Evolutionary conservation across 2,113 vertebrate genomes (phyloP).

Genomic region (Clinocottus analis): DNA sequence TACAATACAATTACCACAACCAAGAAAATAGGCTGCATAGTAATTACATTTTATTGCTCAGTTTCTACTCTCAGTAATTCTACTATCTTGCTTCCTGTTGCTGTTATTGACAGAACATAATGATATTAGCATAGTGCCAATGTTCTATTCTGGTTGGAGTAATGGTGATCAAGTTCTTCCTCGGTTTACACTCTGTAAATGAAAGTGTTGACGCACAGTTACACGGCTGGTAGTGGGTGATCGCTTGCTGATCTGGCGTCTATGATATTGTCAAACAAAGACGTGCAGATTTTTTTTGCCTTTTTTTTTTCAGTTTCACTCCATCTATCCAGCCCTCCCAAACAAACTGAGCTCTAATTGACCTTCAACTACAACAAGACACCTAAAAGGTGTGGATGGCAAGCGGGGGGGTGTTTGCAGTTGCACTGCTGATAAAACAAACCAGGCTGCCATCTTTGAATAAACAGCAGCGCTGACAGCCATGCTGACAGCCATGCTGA

Average conservation of each 20-base stretch:
- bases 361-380: conserved; percentile 4
- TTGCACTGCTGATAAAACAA: conserved; percentile 45
- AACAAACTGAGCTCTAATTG: conserved; percentile 18
- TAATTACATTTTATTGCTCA: conserved; percentile 25
- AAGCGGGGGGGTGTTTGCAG: conserved; percentile 46
- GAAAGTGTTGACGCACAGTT: conserved; percentile 11
- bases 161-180: conserved; percentile 37
- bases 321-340: not conserved
- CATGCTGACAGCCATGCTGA: conserved; percentile 34
- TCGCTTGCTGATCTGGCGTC: not conserved
- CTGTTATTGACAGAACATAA: conserved; percentile 22
- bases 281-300: conserved; percentile 11
- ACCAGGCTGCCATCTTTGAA: conserved; percentile 61
- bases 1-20: conserved; percentile 9
- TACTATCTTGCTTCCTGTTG: conserved; percentile 20
- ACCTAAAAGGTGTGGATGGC: conserved; percentile 19
- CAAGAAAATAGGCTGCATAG: conserved; percentile 6
- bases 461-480: conserved; percentile 55
- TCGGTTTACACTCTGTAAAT: conserved; percentile 1
- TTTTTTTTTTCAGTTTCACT: not conserved
- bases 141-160: not conserved
- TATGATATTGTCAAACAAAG: conserved; percentile 16
- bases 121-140: not conserved
- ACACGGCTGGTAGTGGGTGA: conserved; percentile 4
- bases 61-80: conserved; percentile 7